Percentiles rank a stretch among this genome's conserved stretches.
phyloP scores from a whole-genome alignment of 2,797 vertebrate species.

The Danio tinwini region DNA sequence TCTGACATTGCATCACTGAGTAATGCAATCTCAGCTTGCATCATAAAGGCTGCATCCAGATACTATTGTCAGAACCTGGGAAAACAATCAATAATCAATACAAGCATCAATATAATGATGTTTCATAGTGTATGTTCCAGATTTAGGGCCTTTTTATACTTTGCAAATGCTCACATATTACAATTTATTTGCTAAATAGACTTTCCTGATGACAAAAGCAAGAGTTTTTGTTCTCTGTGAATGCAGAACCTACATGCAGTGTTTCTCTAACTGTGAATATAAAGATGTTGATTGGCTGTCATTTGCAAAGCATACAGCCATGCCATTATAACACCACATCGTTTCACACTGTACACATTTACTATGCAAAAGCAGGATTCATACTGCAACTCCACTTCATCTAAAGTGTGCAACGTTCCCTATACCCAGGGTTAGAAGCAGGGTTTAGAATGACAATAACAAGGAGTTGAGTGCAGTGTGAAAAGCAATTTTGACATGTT shows the following conservation, averaged over 20 bases:
- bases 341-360: constrained; percentile 1
- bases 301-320: background rate
- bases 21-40: no score
- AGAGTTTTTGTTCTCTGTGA: background rate
- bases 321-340: background rate
- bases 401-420: background rate
- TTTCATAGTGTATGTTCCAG: no score
- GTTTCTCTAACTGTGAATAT: background rate
- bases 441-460: background rate
- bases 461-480: background rate
- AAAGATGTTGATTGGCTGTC: background rate
- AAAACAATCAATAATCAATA: no score
- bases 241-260: no score
- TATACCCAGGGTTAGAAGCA: background rate
- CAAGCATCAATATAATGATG: no score
- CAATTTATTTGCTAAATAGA: no score
- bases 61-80: no score
- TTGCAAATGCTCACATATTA: no score
- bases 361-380: background rate
- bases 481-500: constrained; percentile 9
- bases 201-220: no score
- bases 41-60: no score
- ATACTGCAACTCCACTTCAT: background rate
- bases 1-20: no score
- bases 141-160: no score